Evolutionary conservation across 2,113 vertebrate species (phyloP), one percentile per base, ranked within the genome.

Genomic region (Enhydra lutris): DNA sequence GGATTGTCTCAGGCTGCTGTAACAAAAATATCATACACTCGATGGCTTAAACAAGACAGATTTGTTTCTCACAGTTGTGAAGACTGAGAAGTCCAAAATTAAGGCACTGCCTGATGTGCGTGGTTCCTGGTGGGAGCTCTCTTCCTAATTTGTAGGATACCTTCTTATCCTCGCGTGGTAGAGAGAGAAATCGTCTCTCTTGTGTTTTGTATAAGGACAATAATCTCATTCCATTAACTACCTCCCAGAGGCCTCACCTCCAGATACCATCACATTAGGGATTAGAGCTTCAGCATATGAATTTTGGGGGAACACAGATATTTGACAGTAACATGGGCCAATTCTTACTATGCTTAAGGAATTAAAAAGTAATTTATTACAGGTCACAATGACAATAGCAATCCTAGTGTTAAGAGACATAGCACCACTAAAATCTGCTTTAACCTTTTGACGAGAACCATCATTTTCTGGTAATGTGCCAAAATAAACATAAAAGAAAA

Each of bases 401-500:
- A 59, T 95, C 42, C 31, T 71, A 76, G n/a, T 26, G 36, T 50
- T 52, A 55, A 91, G 73, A 87, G 39, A 42, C 57, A 73, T 0
- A 79, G 18, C 23, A 74, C 79, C 45, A 95, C 89, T 89, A 69
- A 95, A 97, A 87, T 74, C 47, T 85, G 3, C n/a, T 71, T 88
- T 55, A 69, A 23, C 24, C 57, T 93, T 94, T 94, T 97, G 52
- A 84, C 52, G 17, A 96, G 89, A 89, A 94, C 45, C 80, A 42
- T 55, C 17, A 76, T 91, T 45, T 95, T 96, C 34, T 84, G 65
- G 6, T 84, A 50, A 88, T 82, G 87, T 96, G 7, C 36, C 61
- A 88, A 96, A 97, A 67, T 94, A 89, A 73, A 94, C 4, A 55
- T 36, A 93, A 81, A 92, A 65, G 39, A 79, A 82, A 92, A 78